Evolutionary conservation across 2,113 vertebrate genomes (phyloP), one percentile per base, ranked within the genome.

Genomic region (Oncorhynchus clarkii): DNA sequence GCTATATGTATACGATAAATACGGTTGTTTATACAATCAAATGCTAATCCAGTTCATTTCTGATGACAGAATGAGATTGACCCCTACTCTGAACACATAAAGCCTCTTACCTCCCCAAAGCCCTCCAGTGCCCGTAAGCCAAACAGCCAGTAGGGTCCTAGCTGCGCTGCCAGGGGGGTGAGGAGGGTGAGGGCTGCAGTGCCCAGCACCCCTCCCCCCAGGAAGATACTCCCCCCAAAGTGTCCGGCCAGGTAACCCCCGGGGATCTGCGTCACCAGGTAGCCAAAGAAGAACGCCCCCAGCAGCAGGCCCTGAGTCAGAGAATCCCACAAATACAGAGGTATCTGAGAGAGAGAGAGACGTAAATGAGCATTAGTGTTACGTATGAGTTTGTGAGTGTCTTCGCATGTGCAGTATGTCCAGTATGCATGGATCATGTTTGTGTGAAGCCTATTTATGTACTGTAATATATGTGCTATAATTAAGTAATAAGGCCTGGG

Each of bases 201-300:
- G 77, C 88, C 67, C 64, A 95, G 82, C 70, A 96, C 90, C 0
- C 95, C 94, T 24, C 92, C 66, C 4, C 95, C 94, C 11, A 96
- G 85, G 74, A 95, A 95, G 5, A 88, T 9, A 0, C 78, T 94
- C 0, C 95, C 95, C 4, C 95, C 94, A 2, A 93, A 90, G 71
- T 89, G 93, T 22, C 93, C 95, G 0, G 95, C 86, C 78, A 96
- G 87, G 80, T 96, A 96, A 0, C 95, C 95, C 0, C 95, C 95
- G 0, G 92, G 94, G 70, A 96, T 92, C 88, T 96, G 93, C 0
- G 95, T 96, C 78, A 87, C 81, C 73, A 96, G 85, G 79, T 96
- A 95, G 8, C 95, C 95, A 9, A 95, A 95, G 84, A 92, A 95
- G 87, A 96, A 95, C 20, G 94, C 94, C 16, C 95, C 93, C n/a